A percentile compares a stretch with the other conserved stretches of the same genome.
phyloP scores from a whole-genome alignment of 2,888 invertebrate genomes.

The Himalopsyche anomala region DNA sequence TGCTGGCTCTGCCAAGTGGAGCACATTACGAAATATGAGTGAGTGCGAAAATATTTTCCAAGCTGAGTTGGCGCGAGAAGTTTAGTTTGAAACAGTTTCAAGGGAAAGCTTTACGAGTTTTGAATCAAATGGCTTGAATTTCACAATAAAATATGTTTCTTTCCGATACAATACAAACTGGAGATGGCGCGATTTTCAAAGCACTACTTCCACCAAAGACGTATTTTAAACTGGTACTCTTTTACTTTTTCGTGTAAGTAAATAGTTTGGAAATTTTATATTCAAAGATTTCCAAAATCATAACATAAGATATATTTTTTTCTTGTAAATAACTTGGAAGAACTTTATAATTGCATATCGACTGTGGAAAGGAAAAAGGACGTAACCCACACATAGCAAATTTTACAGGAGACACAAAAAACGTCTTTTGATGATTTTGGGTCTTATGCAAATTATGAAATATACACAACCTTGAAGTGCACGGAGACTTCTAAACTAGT shows the following conservation, averaged over 20 bases:
- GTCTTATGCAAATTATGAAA: too few species aligned
- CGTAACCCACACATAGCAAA: too few species aligned
- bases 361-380: too few species aligned
- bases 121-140: constrained; percentile 52
- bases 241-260: not conserved
- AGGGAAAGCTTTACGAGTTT: constrained; percentile 61
- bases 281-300: too few species aligned
- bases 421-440: too few species aligned
- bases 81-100: constrained; percentile 53
- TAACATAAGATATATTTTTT: too few species aligned
- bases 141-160: constrained; percentile 44
- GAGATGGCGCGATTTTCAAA: not conserved
- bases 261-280: not conserved
- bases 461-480: too few species aligned
- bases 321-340: too few species aligned
- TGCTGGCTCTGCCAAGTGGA: constrained; percentile 64
- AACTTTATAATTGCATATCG: too few species aligned
- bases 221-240: not conserved
- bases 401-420: too few species aligned
- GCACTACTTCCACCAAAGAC: not conserved
- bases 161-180: constrained; percentile 38
- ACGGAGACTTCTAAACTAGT: too few species aligned
- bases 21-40: constrained; percentile 62
- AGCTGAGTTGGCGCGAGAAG: constrained; percentile 47
- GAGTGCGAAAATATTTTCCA: constrained; percentile 16